Base-by-base conservation (phyloP, 2,888 invertebrate genomes). In the Acrocera orbiculus region DNA sequence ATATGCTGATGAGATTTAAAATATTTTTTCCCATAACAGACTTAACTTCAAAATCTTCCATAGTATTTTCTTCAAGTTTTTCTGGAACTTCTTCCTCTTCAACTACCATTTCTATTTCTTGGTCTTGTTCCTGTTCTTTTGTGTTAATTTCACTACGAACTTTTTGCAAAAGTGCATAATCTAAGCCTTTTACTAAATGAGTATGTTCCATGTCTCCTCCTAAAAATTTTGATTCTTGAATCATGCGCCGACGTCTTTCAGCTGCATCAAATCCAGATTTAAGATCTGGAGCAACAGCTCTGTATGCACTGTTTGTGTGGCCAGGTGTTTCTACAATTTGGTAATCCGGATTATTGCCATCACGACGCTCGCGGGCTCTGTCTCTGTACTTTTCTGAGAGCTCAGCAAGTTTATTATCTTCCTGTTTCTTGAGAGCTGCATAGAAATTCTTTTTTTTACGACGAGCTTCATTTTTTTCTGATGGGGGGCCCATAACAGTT, bases 191-290 rank as follows among this genome's bases (percentile, higher is more conserved):
- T 47, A 99, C 98, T 69, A 99, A 90, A 64, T 99, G 98, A 54
- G 98, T 99, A 50, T 99, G 98, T 52, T 98, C 95, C 86, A 98
- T 95, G 61, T 98, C 98, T 70, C 98, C 98, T 56, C 98, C 98
- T 65, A 99, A 86, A 63, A 92, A 99, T 63, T 99, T 99, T 0
- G 98, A 98, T 63, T 98, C 96, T 66, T 82, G 81, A 53, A 98
- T 98, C 66, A 93, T 77, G 52, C 95, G 89, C 32, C 92, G 72
- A 32, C 96, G 67, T 26, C 93, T 68, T 60, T 96, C 95, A 5
- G 95, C 93, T 0, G 90, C 90, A 64, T 92, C 90, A 57, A 83
- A 75, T 42, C 89, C 82, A 0, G 90, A 89, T 54, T 93, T 92
- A 10, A 87, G 62, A 64, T 95, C 95, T 0, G 95, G 95, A 4